Evolutionary conservation across 2,113 vertebrate species (phyloP).

Genomic region (Pipra filicauda): DNA sequence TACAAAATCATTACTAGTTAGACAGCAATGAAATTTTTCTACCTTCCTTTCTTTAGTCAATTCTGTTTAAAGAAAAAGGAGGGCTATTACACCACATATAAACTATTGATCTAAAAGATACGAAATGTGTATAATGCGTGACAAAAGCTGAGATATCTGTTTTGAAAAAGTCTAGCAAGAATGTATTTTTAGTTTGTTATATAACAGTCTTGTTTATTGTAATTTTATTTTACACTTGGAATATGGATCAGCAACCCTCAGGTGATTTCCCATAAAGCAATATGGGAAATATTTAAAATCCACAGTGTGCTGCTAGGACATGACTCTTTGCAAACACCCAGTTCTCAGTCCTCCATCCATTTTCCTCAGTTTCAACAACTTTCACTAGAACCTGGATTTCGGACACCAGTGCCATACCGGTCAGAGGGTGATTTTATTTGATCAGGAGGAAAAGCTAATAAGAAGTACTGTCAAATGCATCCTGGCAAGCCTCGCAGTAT

Average conservation of each 20-base stretch:
- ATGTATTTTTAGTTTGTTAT: constrained; percentile 22
- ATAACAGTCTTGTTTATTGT: background rate
- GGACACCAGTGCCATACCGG: background rate
- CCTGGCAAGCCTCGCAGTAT: background rate
- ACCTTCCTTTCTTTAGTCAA: constrained; percentile 1
- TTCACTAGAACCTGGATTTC: background rate
- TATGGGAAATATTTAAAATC: background rate
- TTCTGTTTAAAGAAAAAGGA: constrained; percentile 8
- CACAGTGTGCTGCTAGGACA: background rate
- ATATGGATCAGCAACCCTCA: background rate
- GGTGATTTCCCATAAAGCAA: background rate
- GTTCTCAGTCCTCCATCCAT: background rate
- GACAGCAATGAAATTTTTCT: constrained; percentile 22
- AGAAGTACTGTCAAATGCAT: background rate
- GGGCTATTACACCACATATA: background rate
- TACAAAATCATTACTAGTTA: constrained; percentile 62
- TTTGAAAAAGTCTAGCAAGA: background rate
- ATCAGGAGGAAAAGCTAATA: constrained; percentile 11
- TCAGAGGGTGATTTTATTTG: constrained; percentile 7
- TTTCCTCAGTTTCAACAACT: background rate
- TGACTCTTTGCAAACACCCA: background rate
- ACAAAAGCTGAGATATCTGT: constrained; percentile 13
- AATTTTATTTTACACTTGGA: background rate
- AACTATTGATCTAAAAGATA: constrained; percentile 57
- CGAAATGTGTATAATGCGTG: background rate